Evolutionary conservation across 1,140 invertebrate genomes (phyloP).

Genomic region (Lutraria rhynchaena): DNA sequence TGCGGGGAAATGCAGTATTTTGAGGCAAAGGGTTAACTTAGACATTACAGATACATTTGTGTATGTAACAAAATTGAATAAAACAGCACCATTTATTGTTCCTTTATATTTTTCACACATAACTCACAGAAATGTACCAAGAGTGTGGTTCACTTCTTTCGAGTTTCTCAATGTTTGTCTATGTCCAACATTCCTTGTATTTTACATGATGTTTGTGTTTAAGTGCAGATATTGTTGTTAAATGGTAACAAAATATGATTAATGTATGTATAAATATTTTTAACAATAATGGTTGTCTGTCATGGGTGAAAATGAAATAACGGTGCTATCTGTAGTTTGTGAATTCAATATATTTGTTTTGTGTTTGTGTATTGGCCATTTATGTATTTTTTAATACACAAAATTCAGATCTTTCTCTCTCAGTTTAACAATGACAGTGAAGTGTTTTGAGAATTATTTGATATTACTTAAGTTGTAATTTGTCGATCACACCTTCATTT

Average conservation of each 20-base stretch:
- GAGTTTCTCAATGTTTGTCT: no score
- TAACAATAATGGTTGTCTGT: background rate
- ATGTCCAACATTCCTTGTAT: no score
- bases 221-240: background rate
- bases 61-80: no score
- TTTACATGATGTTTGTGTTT: background rate
- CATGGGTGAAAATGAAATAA: background rate
- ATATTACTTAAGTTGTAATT: background rate
- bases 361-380: background rate
- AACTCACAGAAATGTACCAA: no score
- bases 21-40: no score
- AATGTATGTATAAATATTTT: background rate
- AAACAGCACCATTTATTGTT: no score
- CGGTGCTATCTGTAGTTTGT: background rate
- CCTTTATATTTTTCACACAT: no score
- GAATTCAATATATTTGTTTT: background rate
- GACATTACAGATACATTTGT: no score
- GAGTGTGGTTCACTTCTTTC: no score
- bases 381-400: background rate
- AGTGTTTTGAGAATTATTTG: background rate
- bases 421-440: background rate
- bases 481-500: background rate
- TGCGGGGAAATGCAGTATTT: no score
- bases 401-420: background rate
- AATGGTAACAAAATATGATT: background rate